phyloP scores from a whole-genome alignment of 2,888 invertebrate species.

The Noctua janthe region DNA sequence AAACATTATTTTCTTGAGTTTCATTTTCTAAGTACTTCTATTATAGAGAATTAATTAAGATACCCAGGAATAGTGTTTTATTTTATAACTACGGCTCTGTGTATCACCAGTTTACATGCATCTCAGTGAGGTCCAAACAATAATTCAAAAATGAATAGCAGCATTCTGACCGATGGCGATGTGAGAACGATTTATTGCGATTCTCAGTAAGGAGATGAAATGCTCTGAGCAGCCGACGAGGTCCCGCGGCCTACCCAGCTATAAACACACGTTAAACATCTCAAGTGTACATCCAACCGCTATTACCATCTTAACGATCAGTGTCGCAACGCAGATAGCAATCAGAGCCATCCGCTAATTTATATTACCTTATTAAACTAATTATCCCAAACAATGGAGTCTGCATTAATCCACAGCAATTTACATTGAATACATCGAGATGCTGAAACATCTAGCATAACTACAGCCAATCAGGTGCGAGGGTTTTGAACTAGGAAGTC shows the following conservation, averaged over 20 bases:
- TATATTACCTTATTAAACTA: constrained; percentile 64
- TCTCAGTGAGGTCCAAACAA: background rate
- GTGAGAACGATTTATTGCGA: constrained; percentile 7
- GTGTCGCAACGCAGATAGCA: constrained; percentile 57
- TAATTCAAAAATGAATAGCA: constrained; percentile 6
- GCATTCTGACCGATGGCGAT: background rate
- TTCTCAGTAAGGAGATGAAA: constrained; percentile 17
- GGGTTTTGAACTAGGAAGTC: constrained; percentile 59
- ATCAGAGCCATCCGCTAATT: constrained; percentile 59
- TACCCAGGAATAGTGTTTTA: background rate
- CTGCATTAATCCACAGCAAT: constrained; percentile 64
- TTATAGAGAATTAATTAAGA: background rate
- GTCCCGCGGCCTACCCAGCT: constrained; percentile 6
- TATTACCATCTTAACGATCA: constrained; percentile 59
- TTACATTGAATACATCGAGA: constrained; percentile 65
- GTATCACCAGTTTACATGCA: background rate
- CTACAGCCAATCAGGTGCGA: constrained; percentile 51
- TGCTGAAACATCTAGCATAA: constrained; percentile 59
- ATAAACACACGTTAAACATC: constrained; percentile 35
- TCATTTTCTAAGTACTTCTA: background rate
- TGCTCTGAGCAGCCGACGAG: background rate
- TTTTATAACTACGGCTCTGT: background rate
- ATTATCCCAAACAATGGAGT: constrained; percentile 67
- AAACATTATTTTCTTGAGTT: background rate
- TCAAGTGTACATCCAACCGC: constrained; percentile 5